Evolutionary conservation across 2,113 vertebrate species (phyloP).

Genomic region (Eurystomus gularis): DNA sequence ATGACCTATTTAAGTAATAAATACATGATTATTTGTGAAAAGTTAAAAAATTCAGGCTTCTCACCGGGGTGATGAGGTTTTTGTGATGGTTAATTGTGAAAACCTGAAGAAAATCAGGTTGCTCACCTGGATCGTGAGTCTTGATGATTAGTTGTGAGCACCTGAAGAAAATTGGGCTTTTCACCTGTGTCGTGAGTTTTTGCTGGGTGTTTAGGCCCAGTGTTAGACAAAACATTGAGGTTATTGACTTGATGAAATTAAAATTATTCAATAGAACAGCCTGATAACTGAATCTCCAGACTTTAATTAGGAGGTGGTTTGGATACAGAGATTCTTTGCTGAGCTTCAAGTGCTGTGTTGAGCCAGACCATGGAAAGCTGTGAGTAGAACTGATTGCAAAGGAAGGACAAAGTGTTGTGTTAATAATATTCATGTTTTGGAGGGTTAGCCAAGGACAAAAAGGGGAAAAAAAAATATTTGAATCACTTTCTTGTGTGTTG

Average conservation of each 20-base stretch:
- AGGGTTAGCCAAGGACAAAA: not conserved
- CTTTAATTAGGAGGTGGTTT: constrained; percentile 2
- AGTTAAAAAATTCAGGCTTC: not conserved
- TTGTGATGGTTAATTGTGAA: too few species aligned
- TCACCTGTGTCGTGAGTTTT: not conserved
- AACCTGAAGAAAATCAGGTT: too few species aligned
- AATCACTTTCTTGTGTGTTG: not conserved
- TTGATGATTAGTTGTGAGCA: too few species aligned
- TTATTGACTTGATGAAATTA: not conserved
- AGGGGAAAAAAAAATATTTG: not conserved
- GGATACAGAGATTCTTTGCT: not conserved
- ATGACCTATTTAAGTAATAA: not conserved
- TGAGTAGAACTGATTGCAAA: constrained; percentile 11
- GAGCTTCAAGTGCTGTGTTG: not conserved
- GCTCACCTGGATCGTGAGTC: too few species aligned
- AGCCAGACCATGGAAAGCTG: constrained; percentile 1
- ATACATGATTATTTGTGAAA: accelerated
- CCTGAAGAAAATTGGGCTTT: too few species aligned
- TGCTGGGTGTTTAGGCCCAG: not conserved
- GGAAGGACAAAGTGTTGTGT: not conserved
- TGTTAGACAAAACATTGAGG: not conserved
- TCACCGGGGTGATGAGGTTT: too few species aligned
- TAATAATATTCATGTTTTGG: not conserved
- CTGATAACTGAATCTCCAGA: not conserved
- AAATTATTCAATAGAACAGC: not conserved